phyloP scores from a whole-genome alignment of 2,888 invertebrate species.

The Sarcophaga carnaria region DNA sequence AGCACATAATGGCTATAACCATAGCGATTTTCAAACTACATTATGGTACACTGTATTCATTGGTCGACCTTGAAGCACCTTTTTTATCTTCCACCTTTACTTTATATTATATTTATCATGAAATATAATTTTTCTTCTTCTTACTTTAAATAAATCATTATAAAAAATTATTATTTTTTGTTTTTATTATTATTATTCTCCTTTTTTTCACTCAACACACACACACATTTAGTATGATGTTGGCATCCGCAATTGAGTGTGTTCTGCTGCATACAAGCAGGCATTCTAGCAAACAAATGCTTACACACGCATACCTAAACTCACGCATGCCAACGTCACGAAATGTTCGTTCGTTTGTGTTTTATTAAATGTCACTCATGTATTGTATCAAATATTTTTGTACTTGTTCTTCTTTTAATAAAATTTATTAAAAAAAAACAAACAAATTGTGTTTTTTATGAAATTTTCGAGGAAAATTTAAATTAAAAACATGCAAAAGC shows the following conservation, averaged over 20 bases:
- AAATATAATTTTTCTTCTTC: not conserved
- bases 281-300: not conserved
- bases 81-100: not conserved
- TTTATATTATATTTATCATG: not conserved
- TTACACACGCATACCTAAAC: constrained; percentile 1
- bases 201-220: not conserved
- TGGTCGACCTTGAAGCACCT: not conserved
- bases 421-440: not conserved
- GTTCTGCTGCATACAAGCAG: not conserved
- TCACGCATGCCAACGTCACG: not conserved
- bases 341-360: not conserved
- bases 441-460: too few species aligned
- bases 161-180: constrained; percentile 28
- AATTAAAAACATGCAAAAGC: too few species aligned
- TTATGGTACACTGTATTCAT: too few species aligned
- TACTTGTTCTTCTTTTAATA: not conserved
- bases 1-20: too few species aligned
- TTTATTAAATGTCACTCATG: constrained; percentile 28
- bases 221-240: constrained; percentile 24
- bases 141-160: constrained; percentile 52
- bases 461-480: too few species aligned
- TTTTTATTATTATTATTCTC: not conserved
- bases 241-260: not conserved
- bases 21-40: too few species aligned
- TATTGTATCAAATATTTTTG: not conserved